Evolutionary conservation across 2,888 invertebrate genomes (phyloP), one percentile per base, ranked within the genome.

Genomic region (Cheilosia vulpina): DNA sequence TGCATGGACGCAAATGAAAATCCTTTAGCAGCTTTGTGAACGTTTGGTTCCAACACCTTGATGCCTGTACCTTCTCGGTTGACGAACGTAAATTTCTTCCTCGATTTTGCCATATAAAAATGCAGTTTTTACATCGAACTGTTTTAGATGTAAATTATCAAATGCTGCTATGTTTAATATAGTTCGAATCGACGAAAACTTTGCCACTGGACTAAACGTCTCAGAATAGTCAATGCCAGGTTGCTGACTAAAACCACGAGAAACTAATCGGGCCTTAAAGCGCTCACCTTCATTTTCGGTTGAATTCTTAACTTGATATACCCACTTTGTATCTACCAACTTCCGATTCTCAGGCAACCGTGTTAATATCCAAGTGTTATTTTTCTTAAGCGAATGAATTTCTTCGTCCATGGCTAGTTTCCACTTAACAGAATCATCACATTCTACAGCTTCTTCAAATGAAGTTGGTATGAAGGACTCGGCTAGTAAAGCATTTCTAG

Each of bases 101-200:
- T 71, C 38, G 13, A 83, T 47, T 17, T 60, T 27, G 6, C 77
- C 79, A 65, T 83, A 68, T 9, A 80, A 57, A 62, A 83, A 77
- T 15, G 62, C 69, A 4, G 63, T 73, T 21, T 71, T 80, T 17
- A 84, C 45, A 13, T 84, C 75, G 45, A 57, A 62, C 9, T 81
- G 34, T 4, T 89, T 55, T 7, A 71, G 24, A 41, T 62, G 41
- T 19, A 43, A 17, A 1, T 53, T 53, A 47, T 57, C 27, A 34
- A 87, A 47, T 5, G 88, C 88, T n/a, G 88, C 88, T 19, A 89
- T 65, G 3, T 41, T 21, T 6, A 87, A 27, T 27, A 83, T 57
- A 15, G 55, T 9, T 21, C 63, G 24, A 4, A 73, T 38, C 9
- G 50, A 76, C n/a, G 58, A 57, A 34, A 66, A 58, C 24, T 58